Percentiles rank a stretch among this genome's conserved stretches.
phyloP scores from a whole-genome alignment of 2,888 invertebrate genomes.

The Exocentrus adspersus region DNA sequence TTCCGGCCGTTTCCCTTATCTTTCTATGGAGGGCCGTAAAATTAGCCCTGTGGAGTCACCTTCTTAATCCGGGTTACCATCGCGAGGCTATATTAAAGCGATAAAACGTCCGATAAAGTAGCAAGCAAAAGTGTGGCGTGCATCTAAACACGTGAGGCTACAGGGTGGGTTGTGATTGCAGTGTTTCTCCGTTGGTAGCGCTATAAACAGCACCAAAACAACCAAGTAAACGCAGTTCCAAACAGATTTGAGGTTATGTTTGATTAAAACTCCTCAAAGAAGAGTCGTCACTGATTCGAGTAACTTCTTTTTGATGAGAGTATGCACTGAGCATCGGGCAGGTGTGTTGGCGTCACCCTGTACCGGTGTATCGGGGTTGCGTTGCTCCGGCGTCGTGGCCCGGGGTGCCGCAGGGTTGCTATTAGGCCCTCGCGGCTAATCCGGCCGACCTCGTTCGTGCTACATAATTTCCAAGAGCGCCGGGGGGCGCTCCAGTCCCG shows the following conservation, averaged over 20 bases:
- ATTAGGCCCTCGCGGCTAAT: conserved; percentile 51
- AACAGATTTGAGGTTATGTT: too few relatives aligned
- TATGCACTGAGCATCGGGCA: not conserved
- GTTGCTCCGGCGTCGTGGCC: conserved; percentile 47
- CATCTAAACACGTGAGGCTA: conserved; percentile 7
- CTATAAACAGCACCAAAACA: too few relatives aligned
- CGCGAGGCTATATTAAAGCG: conserved; percentile 12
- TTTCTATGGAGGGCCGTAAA: not conserved
- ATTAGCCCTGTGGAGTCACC: not conserved
- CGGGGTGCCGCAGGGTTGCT: conserved; percentile 49
- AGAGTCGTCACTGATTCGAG: too few relatives aligned
- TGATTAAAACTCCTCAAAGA: not conserved
- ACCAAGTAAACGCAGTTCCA: too few relatives aligned
- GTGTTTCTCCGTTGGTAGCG: too few relatives aligned
- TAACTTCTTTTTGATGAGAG: too few relatives aligned
- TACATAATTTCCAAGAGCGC: conserved; percentile 56
- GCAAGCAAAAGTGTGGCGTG: conserved; percentile 9
- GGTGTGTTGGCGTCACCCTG: not conserved
- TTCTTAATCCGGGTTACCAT: conserved; percentile 8
- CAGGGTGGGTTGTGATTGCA: not conserved
- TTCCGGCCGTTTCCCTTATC: not conserved
- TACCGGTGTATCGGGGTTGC: conserved; percentile 30
- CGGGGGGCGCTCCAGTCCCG: conserved; percentile 50
- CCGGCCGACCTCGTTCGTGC: conserved; percentile 56
- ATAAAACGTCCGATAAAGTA: conserved; percentile 19